Base-by-base conservation (phyloP, 2,888 invertebrate species). In the Heliconius aoede region DNA sequence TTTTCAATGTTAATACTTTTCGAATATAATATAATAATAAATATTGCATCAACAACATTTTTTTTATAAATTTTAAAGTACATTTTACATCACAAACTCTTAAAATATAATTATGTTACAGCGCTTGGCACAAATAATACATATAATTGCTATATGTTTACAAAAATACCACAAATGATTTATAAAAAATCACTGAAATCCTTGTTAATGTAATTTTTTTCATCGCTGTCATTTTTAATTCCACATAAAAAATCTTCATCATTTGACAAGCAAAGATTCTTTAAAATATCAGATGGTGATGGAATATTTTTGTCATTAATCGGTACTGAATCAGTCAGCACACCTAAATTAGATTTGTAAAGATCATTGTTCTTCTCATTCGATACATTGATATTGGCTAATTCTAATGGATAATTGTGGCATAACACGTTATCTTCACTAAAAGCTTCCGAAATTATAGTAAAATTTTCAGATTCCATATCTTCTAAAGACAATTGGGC, bases 221-320 rank as follows among this genome's bases (percentile, higher is more conserved):
- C 40, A 75, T 58, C 64, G 30, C 55, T 32, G 24, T 26, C 62
- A 58, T 55, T 67, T 67, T 79, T 62, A 72, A 71, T 67, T 21
- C 32, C 65, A 74, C 75, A 80, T 64, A 84, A 82, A 72, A 85
- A 87, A 72, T 91, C 90, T 30, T 93, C 90, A 86, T 96, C 93
- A 76, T 88, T 91, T 2, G 93, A 95, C 71, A 96, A 90, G 81
- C 95, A 95, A 80, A 96, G 90, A 80, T 96, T 96, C 88, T 96
- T 95, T 79, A 96, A 91, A 81, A 96, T 95, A 83, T 95, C 95
- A 46, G 96, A 95, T 15, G 97, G 96, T 4, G 97, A 96, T 76
- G 95, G 95, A 24, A 95, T 87, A 86, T 94, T 95, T 80, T 95
- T 95, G 65, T 95, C 90, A 74, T 92, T 86, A 68, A 84, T 81